Percentiles rank a stretch among this genome's conserved stretches.
These are phyloP conservation scores for Augochlorella aurata DNA, from an alignment of 2,888 invertebrate genomes.

Conservation along the genomic window DNA sequence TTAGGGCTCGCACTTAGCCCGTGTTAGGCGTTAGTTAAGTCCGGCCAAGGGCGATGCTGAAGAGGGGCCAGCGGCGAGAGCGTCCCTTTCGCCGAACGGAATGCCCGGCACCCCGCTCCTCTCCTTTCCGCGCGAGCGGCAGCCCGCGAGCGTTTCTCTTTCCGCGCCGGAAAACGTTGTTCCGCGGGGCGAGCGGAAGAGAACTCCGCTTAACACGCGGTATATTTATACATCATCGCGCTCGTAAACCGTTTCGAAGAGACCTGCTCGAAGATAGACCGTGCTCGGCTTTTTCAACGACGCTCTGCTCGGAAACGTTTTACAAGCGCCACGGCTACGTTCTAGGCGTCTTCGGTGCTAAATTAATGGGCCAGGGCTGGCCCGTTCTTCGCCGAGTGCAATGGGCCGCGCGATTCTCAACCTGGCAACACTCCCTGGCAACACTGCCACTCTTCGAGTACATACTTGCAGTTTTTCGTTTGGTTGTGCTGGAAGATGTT, in stretches of 20 bases:
- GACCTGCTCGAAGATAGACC: not conserved
- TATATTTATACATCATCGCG: conserved; percentile 48
- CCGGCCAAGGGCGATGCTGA: conserved; percentile 38
- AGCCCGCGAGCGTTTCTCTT: conserved; percentile 39
- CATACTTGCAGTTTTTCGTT: too few species aligned
- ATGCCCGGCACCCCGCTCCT: conserved; percentile 17
- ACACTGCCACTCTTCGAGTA: too few species aligned
- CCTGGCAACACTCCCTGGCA: not conserved
- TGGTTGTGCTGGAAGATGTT: too few species aligned
- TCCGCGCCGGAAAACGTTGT: conserved; percentile 38
- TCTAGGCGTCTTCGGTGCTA: not conserved
- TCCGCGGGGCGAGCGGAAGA: conserved; percentile 25
- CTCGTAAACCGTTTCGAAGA: conserved; percentile 33
- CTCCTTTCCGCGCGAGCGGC: conserved; percentile 18
- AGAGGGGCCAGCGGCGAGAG: conserved; percentile 16
- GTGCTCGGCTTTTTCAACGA: conserved; percentile 2
- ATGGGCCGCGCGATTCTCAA: not conserved
- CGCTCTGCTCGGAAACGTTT: conserved; percentile 10
- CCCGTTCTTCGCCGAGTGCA: conserved; percentile 5
- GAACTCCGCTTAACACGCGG: conserved; percentile 21
- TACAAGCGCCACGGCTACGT: not conserved
- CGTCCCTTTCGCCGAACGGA: not conserved
- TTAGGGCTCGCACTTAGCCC: conserved; percentile 38
- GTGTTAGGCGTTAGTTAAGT: conserved; percentile 63
- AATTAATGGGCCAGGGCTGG: not conserved